Conservation (phyloP, 2,888 invertebrate genomes). For the Cryptocephalus moraei region DNA sequence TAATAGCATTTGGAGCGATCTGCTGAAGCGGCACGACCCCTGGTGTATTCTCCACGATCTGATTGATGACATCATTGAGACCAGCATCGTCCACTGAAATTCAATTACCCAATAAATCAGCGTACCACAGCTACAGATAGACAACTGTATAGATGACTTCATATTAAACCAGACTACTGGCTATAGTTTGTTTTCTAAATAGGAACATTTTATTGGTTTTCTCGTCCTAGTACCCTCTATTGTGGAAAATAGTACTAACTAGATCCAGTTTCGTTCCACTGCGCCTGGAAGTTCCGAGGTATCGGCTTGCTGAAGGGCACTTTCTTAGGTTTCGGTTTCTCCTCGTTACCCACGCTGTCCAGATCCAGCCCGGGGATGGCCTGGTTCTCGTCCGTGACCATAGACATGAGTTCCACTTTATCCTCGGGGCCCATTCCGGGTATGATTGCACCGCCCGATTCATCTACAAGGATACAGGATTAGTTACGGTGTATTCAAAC, state of each 20-base stretch:
- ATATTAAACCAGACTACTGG: no score
- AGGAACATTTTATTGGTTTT: no score
- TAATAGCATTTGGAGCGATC: conserved; percentile 69
- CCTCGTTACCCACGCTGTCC: conserved; percentile 54
- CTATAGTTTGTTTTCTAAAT: no score
- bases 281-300: conserved; percentile 92
- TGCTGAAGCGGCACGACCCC: conserved; percentile 70
- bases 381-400: conserved; percentile 69
- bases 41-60: conserved; percentile 66
- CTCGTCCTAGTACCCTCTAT: no score
- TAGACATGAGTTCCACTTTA: conserved; percentile 67
- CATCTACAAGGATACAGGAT: conserved; percentile 35
- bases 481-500: not conserved
- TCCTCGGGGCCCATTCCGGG: conserved; percentile 99
- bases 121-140: no score
- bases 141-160: no score
- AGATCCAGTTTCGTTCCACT: conserved; percentile 71
- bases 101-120: no score
- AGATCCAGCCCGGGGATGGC: conserved; percentile 83
- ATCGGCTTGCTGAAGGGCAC: conserved; percentile 94
- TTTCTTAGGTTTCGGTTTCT: conserved; percentile 65
- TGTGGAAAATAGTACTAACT: no score
- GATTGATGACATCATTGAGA: conserved; percentile 56
- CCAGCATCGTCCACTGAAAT: conserved; percentile 37
- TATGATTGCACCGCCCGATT: conserved; percentile 53